Evolutionary conservation across 2,888 invertebrate genomes (phyloP), one percentile per base, ranked within the genome.

Genomic region (Leptura quadrifasciata): DNA sequence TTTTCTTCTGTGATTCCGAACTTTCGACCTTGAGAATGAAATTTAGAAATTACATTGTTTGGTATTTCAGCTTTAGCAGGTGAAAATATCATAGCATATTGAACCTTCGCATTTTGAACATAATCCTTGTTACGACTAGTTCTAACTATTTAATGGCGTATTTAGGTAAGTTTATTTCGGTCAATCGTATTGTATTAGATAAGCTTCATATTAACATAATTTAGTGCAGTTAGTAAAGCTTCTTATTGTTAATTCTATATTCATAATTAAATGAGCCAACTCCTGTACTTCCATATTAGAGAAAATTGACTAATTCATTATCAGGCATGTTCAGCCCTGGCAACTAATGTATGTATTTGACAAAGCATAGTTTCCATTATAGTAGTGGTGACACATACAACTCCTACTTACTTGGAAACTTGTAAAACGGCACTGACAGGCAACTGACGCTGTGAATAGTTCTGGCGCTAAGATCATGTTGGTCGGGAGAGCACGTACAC

Each of bases 381-480:
- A 27, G 71, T 71, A 60, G 58, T 27, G 8, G 39, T 61, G 47
- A 61, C 61, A 71, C 27, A 60, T 52, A 60, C 71, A 71, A 76
- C 39, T 68, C 24, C 54, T 79, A 83, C 83, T 81, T 90, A 94
- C 94, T 94, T 89, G 94, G 94, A 86, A 94, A 93, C 86, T 93
- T 92, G 85, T 93, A 94, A 84, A 94, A 91, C n/a, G 94, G 93
- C 77, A 94, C 93, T 52, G 93, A 94, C 82, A 93, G 91, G 87
- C 94, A 94, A 85, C 92, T 93, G 90, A 94, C 93, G 80, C 87
- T 88, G 79, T 88, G 88, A 81, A 88, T 88, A 77, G 85, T 86
- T 79, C 86, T 84, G 61, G 86, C 83, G 79, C 74, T 82, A 79
- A 85, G 83, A 80, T 88, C 87, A 80, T 87, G 86, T 87, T 93